These are phyloP conservation scores for Condylura cristata DNA, from an alignment of 2,113 vertebrate genomes.

Conservation along the genomic window DNA sequence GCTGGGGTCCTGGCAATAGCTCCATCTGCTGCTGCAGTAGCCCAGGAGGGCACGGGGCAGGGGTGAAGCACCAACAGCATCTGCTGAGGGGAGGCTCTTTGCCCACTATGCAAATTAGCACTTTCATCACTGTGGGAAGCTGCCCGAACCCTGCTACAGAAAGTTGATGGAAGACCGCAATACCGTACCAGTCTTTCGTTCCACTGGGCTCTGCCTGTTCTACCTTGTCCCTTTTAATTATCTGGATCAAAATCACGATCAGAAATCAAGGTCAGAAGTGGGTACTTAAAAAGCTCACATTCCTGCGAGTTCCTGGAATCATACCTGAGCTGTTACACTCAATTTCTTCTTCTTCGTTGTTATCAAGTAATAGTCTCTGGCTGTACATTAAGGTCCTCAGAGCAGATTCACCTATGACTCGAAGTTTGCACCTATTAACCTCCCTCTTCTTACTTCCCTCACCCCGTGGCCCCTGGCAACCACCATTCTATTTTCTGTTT, in stretches of 20 bases:
- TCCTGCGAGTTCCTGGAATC: not conserved
- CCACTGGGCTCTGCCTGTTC: not conserved
- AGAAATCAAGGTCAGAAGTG: constrained; percentile 17
- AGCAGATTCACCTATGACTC: not conserved
- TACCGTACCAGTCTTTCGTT: not conserved
- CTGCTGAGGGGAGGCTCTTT: not conserved
- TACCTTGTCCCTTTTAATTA: not conserved
- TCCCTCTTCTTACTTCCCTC: not conserved
- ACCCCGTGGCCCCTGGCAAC: not conserved
- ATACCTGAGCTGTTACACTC: not conserved
- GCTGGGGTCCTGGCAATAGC: not conserved
- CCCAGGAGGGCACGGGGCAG: not conserved
- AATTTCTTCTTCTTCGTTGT: not conserved
- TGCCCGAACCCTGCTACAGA: not conserved
- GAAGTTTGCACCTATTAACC: not conserved
- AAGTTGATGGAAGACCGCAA: not conserved
- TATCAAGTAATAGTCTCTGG: not conserved
- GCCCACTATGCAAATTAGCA: not conserved
- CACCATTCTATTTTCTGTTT: not conserved
- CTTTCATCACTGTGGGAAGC: not conserved
- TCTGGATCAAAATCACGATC: constrained; percentile 9
- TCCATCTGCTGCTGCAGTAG: not conserved
- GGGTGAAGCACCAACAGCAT: not conserved
- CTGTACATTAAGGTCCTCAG: not conserved
- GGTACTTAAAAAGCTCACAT: not conserved